Percentiles rank a stretch among this genome's conserved stretches.
phyloP scores from a whole-genome alignment of 2,888 invertebrate species.

The Rhimphoctona megacephalus region DNA sequence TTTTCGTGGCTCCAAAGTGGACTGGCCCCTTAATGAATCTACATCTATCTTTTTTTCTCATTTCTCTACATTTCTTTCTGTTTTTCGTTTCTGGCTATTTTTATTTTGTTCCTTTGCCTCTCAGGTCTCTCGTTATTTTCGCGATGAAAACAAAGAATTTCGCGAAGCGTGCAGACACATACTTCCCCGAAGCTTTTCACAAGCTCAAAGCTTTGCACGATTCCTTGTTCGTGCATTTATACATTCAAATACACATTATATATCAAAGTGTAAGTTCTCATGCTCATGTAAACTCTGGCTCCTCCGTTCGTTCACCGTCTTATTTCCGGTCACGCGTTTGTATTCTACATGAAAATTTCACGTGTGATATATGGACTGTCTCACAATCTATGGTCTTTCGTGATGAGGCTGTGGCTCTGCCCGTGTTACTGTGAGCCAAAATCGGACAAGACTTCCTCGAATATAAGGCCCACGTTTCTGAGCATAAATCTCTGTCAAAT shows the following conservation, averaged over 20 bases:
- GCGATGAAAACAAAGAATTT: slow-evolving; percentile 37
- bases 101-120: background rate
- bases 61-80: background rate
- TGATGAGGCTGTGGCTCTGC: slow-evolving; percentile 5
- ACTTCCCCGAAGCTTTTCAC: slow-evolving; percentile 18
- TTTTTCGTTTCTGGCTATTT: background rate
- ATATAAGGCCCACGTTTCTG: slow-evolving; percentile 15
- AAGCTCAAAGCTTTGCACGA: slow-evolving; percentile 3
- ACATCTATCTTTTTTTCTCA: slow-evolving; percentile 7
- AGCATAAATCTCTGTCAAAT: slow-evolving; percentile 62
- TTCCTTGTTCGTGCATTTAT: background rate
- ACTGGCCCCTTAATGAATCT: too few species aligned
- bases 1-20: too few species aligned
- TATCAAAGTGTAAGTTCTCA: background rate
- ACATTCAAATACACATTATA: background rate
- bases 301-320: slow-evolving; percentile 28
- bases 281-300: too few species aligned
- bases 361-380: slow-evolving; percentile 43
- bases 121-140: slow-evolving; percentile 12
- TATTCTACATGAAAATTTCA: slow-evolving; percentile 38
- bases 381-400: background rate
- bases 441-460: slow-evolving; percentile 48
- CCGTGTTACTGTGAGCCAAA: slow-evolving; percentile 5
- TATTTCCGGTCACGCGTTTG: slow-evolving; percentile 46
- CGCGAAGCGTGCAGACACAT: slow-evolving; percentile 2